These are phyloP conservation scores for Ambastaia sidthimunki DNA, from an alignment of 2,797 vertebrate species.

Conservation along the genomic window DNA sequence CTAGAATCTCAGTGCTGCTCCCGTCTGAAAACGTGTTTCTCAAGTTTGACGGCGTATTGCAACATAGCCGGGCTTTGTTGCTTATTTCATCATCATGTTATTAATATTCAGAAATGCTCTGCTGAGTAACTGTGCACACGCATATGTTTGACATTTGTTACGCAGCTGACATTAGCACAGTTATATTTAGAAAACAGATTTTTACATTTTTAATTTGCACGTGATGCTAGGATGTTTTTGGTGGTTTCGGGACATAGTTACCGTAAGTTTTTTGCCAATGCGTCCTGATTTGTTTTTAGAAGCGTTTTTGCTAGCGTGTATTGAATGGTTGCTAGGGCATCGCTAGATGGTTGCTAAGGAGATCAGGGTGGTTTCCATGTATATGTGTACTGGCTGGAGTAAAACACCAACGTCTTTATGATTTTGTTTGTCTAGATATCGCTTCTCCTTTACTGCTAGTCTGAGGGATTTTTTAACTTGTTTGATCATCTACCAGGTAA, in stretches of 20 bases:
- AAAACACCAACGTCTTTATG: too few species aligned
- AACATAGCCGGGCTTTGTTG: not conserved
- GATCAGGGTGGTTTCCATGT: too few species aligned
- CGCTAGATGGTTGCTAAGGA: not conserved
- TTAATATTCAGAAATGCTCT: slow-evolving; percentile 25
- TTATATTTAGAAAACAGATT: not conserved
- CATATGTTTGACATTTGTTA: slow-evolving; percentile 11
- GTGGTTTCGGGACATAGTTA: not conserved
- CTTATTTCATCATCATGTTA: slow-evolving; percentile 19
- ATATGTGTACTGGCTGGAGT: too few species aligned
- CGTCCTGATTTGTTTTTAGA: not conserved
- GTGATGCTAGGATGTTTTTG: not conserved
- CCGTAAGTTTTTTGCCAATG: not conserved
- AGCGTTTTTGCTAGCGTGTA: not conserved
- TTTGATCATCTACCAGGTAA: too few species aligned
- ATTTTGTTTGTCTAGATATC: too few species aligned
- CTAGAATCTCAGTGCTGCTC: not conserved
- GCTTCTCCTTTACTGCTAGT: too few species aligned
- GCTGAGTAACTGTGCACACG: slow-evolving; percentile 11
- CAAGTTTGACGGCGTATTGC: slow-evolving; percentile 23
- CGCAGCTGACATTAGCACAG: not conserved
- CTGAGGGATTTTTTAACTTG: too few species aligned
- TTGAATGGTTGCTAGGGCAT: not conserved
- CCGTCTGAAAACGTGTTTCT: slow-evolving; percentile 13
- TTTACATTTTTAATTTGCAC: not conserved